Conservation (phyloP, 2,888 invertebrate species). For the Drosophila greeni region DNA sequence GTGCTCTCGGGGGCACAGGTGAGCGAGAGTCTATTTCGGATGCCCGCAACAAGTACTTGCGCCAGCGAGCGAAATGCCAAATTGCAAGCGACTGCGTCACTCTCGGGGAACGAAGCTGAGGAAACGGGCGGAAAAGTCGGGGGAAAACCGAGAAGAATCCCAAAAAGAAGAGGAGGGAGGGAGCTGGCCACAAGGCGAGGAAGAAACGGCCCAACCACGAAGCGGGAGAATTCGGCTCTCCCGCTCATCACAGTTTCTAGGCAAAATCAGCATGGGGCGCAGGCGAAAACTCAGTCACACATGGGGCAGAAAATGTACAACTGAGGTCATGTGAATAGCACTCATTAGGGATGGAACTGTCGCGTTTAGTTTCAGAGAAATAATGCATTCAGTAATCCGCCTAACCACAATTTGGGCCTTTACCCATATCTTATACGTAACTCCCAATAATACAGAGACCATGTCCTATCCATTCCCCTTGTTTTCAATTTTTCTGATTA, state of each 20-base stretch:
- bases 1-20: constrained; percentile 49
- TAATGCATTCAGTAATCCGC: background rate
- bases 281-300: constrained; percentile 21
- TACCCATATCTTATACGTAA: no score
- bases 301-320: constrained; percentile 11
- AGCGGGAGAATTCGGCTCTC: constrained; percentile 13
- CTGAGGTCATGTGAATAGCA: constrained; percentile 1
- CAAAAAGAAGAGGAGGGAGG: background rate
- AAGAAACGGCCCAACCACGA: constrained; percentile 34
- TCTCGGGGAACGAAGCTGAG: constrained; percentile 10
- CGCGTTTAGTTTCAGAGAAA: background rate
- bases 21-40: constrained; percentile 65
- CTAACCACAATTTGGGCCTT: background rate
- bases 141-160: constrained; percentile 3
- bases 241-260: constrained; percentile 7
- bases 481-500: background rate
- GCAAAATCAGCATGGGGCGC: constrained; percentile 34
- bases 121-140: constrained; percentile 1
- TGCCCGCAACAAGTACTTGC: constrained; percentile 48
- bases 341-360: background rate
- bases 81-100: constrained; percentile 68
- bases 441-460: no score
- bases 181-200: constrained; percentile 13
- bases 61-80: constrained; percentile 62
- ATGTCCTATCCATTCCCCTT: background rate